These are phyloP conservation scores for Eueremaeus valkanovi DNA, from an alignment of 2,888 invertebrate species.

Conservation along the genomic window DNA sequence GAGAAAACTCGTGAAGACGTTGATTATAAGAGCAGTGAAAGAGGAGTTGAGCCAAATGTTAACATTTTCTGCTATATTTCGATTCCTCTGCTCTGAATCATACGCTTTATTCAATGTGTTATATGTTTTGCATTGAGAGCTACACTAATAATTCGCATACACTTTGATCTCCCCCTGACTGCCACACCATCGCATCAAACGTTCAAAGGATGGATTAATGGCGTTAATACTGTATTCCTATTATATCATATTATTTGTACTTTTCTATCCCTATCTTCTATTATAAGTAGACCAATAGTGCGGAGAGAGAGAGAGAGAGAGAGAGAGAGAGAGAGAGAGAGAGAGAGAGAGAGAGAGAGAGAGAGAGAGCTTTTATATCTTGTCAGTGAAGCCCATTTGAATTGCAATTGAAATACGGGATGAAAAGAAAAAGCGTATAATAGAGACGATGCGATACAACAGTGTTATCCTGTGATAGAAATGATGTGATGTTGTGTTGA, in stretches of 20 bases:
- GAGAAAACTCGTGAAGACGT: neutral
- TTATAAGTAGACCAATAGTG: too few species aligned
- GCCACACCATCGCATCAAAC: neutral
- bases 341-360: constrained; percentile 33
- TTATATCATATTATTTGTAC: constrained; percentile 7
- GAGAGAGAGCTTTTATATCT: constrained; percentile 30
- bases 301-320: neutral
- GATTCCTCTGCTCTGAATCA: neutral
- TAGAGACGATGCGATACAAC: neutral
- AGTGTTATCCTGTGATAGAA: neutral
- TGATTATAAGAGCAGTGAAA: neutral
- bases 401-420: constrained; percentile 17
- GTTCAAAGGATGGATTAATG: constrained; percentile 13
- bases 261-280: neutral
- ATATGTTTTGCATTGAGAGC: neutral
- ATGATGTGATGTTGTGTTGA: constrained; percentile 10
- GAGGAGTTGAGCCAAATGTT: constrained; percentile 3
- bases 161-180: constrained; percentile 22
- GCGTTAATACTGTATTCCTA: constrained; percentile 13
- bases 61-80: neutral
- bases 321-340: neutral
- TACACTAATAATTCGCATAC: neutral
- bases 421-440: neutral
- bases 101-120: neutral
- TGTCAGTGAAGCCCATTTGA: constrained; percentile 5